Percentiles rank a stretch among this genome's conserved stretches.
These are phyloP conservation scores for Porphyrio hochstetteri DNA, from an alignment of 2,113 vertebrate species.

Conservation along the genomic window DNA sequence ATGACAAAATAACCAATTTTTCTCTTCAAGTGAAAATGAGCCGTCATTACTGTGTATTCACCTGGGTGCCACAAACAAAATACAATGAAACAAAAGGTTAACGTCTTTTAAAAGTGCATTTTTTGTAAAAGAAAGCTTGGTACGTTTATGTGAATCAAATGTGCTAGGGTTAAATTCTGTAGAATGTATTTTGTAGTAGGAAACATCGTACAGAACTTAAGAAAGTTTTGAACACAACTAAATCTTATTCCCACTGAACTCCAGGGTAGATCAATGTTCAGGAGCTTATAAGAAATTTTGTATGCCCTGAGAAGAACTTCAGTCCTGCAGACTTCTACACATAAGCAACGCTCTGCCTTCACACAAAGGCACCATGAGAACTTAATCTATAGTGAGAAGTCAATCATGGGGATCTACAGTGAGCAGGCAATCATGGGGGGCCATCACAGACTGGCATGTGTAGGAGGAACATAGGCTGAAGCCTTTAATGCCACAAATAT, in stretches of 20 bases:
- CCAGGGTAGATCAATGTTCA: background rate
- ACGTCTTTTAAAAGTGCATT: background rate
- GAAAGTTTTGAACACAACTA: background rate
- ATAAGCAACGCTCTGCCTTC: background rate
- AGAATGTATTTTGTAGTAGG: background rate
- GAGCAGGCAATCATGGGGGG: background rate
- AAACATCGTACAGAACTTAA: background rate
- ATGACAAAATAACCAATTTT: conserved; percentile 99
- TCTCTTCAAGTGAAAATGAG: conserved; percentile 98
- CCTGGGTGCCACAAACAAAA: conserved; percentile 76
- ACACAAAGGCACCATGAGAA: background rate
- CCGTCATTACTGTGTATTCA: conserved; percentile 98
- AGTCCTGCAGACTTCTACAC: background rate
- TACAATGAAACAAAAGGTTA: background rate
- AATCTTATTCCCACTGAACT: background rate
- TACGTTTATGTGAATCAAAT: background rate
- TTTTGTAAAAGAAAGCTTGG: background rate
- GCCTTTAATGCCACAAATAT: background rate
- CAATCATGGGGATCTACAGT: background rate
- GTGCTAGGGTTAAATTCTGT: background rate
- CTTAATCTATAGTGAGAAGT: background rate
- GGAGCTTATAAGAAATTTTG: background rate
- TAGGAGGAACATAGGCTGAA: background rate
- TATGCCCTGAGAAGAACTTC: background rate
- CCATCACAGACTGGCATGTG: background rate